Conservation (phyloP, 2,888 invertebrate species). For the Conops quadrifasciatus region DNA sequence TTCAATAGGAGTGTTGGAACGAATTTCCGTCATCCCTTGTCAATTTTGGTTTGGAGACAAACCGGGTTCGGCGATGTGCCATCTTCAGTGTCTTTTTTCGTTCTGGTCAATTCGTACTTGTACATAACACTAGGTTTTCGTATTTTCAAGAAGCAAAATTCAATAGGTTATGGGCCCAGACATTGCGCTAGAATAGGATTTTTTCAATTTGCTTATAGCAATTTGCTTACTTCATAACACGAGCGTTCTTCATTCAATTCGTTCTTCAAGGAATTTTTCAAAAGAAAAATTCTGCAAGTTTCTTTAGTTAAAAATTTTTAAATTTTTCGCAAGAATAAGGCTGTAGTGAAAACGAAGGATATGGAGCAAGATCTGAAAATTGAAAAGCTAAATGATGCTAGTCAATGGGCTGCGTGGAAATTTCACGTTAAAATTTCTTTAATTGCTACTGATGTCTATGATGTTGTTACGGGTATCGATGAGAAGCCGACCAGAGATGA, state of each 20-base stretch:
- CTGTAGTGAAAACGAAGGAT: neutral
- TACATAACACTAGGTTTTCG: too few species aligned
- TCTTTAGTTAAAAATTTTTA: neutral
- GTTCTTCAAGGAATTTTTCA: neutral
- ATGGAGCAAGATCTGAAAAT: neutral
- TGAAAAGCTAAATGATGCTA: neutral
- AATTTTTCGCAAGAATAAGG: neutral
- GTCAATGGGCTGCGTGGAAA: too few species aligned
- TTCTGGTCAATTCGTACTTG: too few species aligned
- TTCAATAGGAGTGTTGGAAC: too few species aligned
- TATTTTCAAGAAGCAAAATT: too few species aligned
- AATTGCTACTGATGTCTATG: constrained; percentile 3
- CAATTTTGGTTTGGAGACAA: too few species aligned
- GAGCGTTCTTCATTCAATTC: too few species aligned
- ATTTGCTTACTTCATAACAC: too few species aligned
- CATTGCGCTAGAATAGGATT: neutral
- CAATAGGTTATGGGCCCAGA: constrained; percentile 4
- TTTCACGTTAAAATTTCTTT: constrained; percentile 36
- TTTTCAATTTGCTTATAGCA: neutral
- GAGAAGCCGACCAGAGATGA: constrained; percentile 3
- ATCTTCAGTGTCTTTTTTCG: too few species aligned
- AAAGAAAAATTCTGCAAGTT: too few species aligned
- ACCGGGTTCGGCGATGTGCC: too few species aligned
- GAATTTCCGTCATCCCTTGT: too few species aligned
- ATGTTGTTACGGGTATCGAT: constrained; percentile 3